A percentile compares a stretch with the other conserved stretches of the same genome.
phyloP scores from a whole-genome alignment of 2,797 vertebrate genomes.

The Chloroceryle amazona region DNA sequence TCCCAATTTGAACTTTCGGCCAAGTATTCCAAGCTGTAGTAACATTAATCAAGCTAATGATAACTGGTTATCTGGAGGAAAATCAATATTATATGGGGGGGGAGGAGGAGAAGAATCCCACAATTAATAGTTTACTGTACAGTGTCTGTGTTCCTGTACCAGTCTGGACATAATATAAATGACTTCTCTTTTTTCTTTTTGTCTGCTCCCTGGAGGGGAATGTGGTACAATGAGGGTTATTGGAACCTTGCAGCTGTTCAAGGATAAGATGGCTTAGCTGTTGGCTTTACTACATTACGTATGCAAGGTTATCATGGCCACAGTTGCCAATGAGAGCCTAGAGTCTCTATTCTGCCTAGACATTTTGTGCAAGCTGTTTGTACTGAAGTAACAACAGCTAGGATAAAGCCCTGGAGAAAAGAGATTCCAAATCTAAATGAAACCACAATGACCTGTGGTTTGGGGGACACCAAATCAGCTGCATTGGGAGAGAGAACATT shows the following conservation, averaged over 20 bases:
- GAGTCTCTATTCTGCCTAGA: not conserved
- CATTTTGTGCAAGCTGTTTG: not conserved
- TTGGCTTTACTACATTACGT: not conserved
- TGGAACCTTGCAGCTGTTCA: slow-evolving; percentile 33
- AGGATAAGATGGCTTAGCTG: slow-evolving; percentile 15
- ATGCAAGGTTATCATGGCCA: slow-evolving; percentile 1
- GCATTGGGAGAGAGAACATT: not conserved
- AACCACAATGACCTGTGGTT: slow-evolving; percentile 21
- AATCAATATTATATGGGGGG: slow-evolving; percentile 42
- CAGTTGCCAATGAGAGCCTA: not conserved
- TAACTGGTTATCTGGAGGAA: slow-evolving; percentile 52
- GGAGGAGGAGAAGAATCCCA: not conserved
- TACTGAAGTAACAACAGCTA: slow-evolving; percentile 1
- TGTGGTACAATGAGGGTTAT: slow-evolving; percentile 4
- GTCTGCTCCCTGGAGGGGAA: not conserved
- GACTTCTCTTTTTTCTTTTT: not conserved
- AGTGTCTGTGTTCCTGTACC: not conserved
- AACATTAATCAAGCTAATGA: slow-evolving; percentile 63
- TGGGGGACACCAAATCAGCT: slow-evolving; percentile 8
- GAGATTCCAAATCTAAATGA: slow-evolving; percentile 43
- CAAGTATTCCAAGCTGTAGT: slow-evolving; percentile 33
- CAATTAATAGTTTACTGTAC: slow-evolving; percentile 5
- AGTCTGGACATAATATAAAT: slow-evolving; percentile 17
- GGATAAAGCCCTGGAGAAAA: not conserved
- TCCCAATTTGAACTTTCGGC: slow-evolving; percentile 22